Conservation (phyloP, 1,140 invertebrate species). For the Melanaphis sacchari region DNA sequence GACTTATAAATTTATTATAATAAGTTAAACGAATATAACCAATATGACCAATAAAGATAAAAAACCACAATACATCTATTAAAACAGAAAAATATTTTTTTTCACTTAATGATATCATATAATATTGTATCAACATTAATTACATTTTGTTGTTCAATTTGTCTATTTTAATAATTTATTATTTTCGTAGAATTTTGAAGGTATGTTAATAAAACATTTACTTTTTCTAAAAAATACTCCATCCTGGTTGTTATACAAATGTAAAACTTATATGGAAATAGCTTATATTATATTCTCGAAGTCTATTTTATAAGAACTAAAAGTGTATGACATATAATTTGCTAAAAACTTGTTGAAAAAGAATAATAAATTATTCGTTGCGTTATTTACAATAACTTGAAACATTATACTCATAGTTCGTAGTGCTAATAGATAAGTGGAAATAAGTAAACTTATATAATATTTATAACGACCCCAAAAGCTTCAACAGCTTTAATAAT, state of each 20-base stretch:
- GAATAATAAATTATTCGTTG: neutral
- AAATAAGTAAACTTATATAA: neutral
- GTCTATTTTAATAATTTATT: neutral
- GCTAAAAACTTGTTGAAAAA: neutral
- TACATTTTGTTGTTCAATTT: neutral
- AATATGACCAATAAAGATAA: neutral
- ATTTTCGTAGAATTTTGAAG: neutral
- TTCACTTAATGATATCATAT: neutral
- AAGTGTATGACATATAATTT: neutral
- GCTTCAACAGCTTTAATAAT: conserved; percentile 26
- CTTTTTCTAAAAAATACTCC: neutral
- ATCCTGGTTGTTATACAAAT: neutral
- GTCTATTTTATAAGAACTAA: neutral
- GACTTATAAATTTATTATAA: neutral
- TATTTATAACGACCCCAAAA: neutral
- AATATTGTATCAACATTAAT: neutral
- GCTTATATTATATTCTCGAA: neutral
- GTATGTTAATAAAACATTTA: neutral
- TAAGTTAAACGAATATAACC: neutral
- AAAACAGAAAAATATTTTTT: neutral
- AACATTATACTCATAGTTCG: neutral
- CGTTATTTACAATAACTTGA: neutral
- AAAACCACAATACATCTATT: neutral
- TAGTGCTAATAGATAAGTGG: neutral
- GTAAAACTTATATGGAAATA: neutral